Base-by-base conservation (phyloP, 2,113 vertebrate species). In the Leiothrix lutea region DNA sequence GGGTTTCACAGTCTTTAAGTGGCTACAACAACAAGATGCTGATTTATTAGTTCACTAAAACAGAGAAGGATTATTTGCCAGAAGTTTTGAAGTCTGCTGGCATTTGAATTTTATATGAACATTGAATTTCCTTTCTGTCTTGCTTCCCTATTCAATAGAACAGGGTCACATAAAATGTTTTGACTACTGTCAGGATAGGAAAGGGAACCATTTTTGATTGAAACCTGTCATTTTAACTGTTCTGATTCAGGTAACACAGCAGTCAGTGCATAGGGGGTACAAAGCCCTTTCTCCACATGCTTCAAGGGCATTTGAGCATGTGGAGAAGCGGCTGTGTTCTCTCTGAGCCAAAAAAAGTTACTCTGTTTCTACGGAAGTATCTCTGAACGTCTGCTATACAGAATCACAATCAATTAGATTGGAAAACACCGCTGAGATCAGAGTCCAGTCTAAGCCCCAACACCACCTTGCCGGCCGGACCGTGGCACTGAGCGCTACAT, bases 301-400 rank as follows among this genome's bases (percentile, higher is more conserved):
- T 71, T 33, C 22, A 60, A 19, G 20, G 8, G 14, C 3, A 56
- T 35, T 78, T 28, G 22, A 50, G 16, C 29, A 8, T 0, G 35
- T 3, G 11, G 21, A 74, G 36, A 44, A 72, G 12, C 0, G 0
- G 26, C 20, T 20, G 24, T 5, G 22, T 8, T 33, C 12, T 6
- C 15, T 28, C 8, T 14, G 26, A 31, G 31, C 61, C 25, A 42
- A 8, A 51, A 8, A 51, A 44, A 44, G 19, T 44, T 36, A 48
- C 9, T 26, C 21, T 53, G 13, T 33, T 84, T 64, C 12, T 38
- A 45, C 5, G 7, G 18, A 57, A 60, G 4, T 2, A 3, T 12
- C 36, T n/a, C 21, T 22, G 19, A 73, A 73, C 9, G 31, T 17
- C 23, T 21, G 8, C 13, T 25, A 6, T 3, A 38, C 0, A 45